phyloP scores from a whole-genome alignment of 2,888 invertebrate genomes.

The Strigamia transsilvanica region DNA sequence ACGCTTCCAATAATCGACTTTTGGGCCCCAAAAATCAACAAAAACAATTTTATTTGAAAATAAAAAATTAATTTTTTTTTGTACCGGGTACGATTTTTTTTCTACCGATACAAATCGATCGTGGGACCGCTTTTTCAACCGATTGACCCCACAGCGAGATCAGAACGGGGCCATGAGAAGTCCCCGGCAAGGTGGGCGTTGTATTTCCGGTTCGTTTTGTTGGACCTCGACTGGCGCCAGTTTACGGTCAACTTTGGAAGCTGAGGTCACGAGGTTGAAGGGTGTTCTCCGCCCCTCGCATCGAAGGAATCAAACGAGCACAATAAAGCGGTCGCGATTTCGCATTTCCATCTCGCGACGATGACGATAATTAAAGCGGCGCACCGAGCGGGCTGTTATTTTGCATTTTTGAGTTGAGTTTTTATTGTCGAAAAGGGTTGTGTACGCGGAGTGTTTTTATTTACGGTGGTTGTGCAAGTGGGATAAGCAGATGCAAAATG shows the following conservation, averaged over 20 bases:
- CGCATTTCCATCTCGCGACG: no score
- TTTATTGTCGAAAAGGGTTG: not conserved
- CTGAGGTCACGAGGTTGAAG: constrained; percentile 36
- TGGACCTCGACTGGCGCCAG: constrained; percentile 42
- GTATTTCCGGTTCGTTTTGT: constrained; percentile 39
- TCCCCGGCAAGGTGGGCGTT: constrained; percentile 35
- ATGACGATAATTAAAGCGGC: not conserved
- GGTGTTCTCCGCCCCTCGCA: constrained; percentile 27
- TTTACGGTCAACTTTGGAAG: constrained; percentile 26
- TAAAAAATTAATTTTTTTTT: no score
- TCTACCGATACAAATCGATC: not conserved
- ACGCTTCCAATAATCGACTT: not conserved
- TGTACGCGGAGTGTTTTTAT: not conserved
- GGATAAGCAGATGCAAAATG: not conserved
- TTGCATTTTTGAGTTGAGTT: not conserved
- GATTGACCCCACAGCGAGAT: constrained; percentile 18
- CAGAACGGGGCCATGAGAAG: constrained; percentile 39
- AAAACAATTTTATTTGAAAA: no score
- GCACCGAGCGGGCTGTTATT: not conserved
- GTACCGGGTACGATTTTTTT: not conserved
- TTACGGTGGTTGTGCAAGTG: not conserved
- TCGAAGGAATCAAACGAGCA: no score
- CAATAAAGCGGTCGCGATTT: no score
- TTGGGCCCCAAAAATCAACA: not conserved
- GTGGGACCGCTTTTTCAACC: constrained; percentile 7